Percentiles rank a stretch among this genome's conserved stretches.
phyloP scores from a whole-genome alignment of 2,888 invertebrate species.

The Eubasilissa splendida region DNA sequence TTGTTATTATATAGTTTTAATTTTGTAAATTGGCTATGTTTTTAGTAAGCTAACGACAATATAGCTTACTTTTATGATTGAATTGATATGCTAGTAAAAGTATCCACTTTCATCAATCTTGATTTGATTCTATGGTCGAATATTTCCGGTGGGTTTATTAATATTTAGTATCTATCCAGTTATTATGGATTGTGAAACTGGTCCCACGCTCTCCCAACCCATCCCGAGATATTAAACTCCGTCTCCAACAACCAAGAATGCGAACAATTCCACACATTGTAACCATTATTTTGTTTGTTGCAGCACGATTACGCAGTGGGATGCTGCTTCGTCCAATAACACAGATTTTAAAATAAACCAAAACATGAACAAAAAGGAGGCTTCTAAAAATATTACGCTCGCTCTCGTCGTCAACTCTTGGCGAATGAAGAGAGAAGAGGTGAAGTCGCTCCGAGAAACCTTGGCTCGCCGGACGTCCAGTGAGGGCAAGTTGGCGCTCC shows the following conservation, averaged over 20 bases:
- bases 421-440: conserved; percentile 48
- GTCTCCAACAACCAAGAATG: neutral
- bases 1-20: too few relatives aligned
- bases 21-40: too few relatives aligned
- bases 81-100: neutral
- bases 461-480: conserved; percentile 50
- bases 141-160: neutral
- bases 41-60: too few relatives aligned
- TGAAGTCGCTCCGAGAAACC: conserved; percentile 49
- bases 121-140: too few relatives aligned
- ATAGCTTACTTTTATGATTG: neutral
- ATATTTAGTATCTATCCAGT: neutral
- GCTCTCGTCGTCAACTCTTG: conserved; percentile 52
- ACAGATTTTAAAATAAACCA: conserved; percentile 58
- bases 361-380: conserved; percentile 54
- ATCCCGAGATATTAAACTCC: too few relatives aligned
- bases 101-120: neutral
- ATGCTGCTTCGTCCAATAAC: conserved; percentile 52
- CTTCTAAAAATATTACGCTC: conserved; percentile 52
- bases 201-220: too few relatives aligned
- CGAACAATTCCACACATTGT: neutral
- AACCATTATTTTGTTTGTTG: conserved; percentile 11
- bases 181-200: too few relatives aligned
- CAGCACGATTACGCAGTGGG: conserved; percentile 43
- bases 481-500: conserved; percentile 26